Evolutionary conservation across 2,113 vertebrate genomes (phyloP), one percentile per base, ranked within the genome.

Genomic region (Oceanodroma tethys): DNA sequence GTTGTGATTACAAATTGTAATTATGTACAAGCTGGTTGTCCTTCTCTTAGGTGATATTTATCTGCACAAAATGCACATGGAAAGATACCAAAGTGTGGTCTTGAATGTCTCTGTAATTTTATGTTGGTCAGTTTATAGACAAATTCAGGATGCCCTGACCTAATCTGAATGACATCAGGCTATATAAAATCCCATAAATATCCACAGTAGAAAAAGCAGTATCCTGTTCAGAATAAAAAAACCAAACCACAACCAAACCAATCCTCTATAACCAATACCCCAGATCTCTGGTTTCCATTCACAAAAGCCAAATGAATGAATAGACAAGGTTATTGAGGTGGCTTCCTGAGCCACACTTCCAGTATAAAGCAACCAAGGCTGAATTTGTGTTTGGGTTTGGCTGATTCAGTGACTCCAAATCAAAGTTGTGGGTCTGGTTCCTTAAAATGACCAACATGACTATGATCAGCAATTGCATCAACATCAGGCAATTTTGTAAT

Each of bases 361-460:
- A 92, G 50, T 43, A 62, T 32, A 84, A 79, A 38, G 6, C 15
- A 70, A 45, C 30, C 43, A 80, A 85, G 32, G 32, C 26, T 93
- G 75, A 86, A 48, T 89, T 80, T 91, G 5, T 82, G 75, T 91
- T 93, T 96, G 67, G 48, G 81, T 94, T 55, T 89, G 81, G 18
- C 67, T 85, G 80, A 81, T 75, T 90, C 73, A 78, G 40, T 81
- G 75, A 75, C 52, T 88, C 25, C n/a, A 84, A 62, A 90, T 89
- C 89, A 92, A 94, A 97, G 38, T 12, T 58, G 25, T 86, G 80
- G 40, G 42, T 83, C 82, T 95, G 80, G n/a, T 92, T 93, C 65
- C 66, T 76, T 94, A 91, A 83, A 95, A 88, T 56, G 74, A 79
- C 78, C 59, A 95, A 29, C 42, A 92, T 30, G 85, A 63, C 38